Evolutionary conservation across 1,140 invertebrate genomes (phyloP).

Genomic region (Glossosoma conforme): DNA sequence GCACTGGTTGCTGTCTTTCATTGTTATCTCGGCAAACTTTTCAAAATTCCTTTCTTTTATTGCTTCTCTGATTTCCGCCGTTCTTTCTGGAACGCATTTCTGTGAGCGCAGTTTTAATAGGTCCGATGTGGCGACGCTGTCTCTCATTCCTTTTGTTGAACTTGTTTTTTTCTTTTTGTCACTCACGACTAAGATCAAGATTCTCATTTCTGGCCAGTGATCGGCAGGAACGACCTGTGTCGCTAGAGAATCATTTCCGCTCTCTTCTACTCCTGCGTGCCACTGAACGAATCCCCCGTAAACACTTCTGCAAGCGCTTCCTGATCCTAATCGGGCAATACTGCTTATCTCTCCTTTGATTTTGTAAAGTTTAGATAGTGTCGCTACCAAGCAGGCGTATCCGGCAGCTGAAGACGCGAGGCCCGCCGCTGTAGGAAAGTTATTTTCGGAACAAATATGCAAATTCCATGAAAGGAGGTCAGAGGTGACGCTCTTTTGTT

Average conservation of each 20-base stretch:
- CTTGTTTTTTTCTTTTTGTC: slow-evolving; percentile 81
- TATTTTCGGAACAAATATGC: slow-evolving; percentile 73
- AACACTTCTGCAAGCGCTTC: slow-evolving; percentile 93
- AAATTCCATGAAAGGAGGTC: slow-evolving; percentile 65
- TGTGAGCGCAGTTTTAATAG: slow-evolving; percentile 73
- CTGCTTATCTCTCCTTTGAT: slow-evolving; percentile 76
- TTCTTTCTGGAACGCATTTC: slow-evolving; percentile 66
- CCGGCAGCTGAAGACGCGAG: slow-evolving; percentile 97
- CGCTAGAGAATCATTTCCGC: slow-evolving; percentile 83
- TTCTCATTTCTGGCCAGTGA: slow-evolving; percentile 83
- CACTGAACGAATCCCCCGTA: slow-evolving; percentile 90
- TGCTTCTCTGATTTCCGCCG: slow-evolving; percentile 67
- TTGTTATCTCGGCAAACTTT: slow-evolving; percentile 88
- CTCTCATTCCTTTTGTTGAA: slow-evolving; percentile 91
- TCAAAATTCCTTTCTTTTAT: slow-evolving; percentile 79
- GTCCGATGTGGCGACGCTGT: slow-evolving; percentile 73
- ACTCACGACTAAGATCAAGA: slow-evolving; percentile 87
- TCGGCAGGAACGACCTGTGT: slow-evolving; percentile 62
- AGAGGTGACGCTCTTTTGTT: slow-evolving; percentile 42
- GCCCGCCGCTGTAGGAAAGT: slow-evolving; percentile 98
- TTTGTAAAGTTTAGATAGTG: slow-evolving; percentile 72
- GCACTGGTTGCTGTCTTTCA: slow-evolving; percentile 97
- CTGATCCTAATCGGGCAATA: slow-evolving; percentile 85
- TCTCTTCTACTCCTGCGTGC: slow-evolving; percentile 63
- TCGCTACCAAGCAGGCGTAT: slow-evolving; percentile 83